Evolutionary conservation across 1,140 invertebrate genomes (phyloP).

Genomic region (Lysiphlebus fabarum): DNA sequence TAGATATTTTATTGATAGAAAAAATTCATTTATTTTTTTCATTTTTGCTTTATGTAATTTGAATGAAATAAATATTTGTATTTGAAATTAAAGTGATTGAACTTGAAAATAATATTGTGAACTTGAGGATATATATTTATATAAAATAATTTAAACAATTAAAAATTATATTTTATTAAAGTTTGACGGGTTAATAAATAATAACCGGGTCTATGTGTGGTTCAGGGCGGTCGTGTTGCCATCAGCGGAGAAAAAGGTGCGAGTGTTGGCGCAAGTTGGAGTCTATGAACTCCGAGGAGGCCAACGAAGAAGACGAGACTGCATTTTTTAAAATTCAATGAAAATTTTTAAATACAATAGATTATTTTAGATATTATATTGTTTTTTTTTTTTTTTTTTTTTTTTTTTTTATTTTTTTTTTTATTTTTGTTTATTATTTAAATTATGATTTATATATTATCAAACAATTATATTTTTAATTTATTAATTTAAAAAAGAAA

Average conservation of each 20-base stretch:
- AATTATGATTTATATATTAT: not conserved
- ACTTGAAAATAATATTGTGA: too few relatives aligned
- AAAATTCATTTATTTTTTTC: too few relatives aligned
- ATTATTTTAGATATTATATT: not conserved
- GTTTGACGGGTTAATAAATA: not conserved
- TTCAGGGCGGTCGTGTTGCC: constrained; percentile 25
- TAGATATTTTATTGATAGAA: too few relatives aligned
- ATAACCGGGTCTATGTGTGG: constrained; percentile 37
- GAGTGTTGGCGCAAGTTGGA: constrained; percentile 29
- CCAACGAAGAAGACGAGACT: constrained; percentile 22
- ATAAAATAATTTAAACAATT: too few relatives aligned
- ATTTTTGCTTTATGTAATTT: too few relatives aligned
- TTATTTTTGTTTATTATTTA: not conserved
- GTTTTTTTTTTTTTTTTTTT: constrained; percentile 1
- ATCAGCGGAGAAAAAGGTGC: constrained; percentile 28
- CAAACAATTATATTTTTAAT: too few relatives aligned
- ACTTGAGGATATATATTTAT: too few relatives aligned
- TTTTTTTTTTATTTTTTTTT: too few relatives aligned
- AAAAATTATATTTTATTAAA: too few relatives aligned
- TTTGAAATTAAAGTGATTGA: too few relatives aligned
- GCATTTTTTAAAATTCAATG: constrained; percentile 11
- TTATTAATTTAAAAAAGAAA: too few relatives aligned
- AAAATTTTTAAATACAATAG: not conserved
- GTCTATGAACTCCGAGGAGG: constrained; percentile 38
- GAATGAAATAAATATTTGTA: too few relatives aligned